These are phyloP conservation scores for Crossaster papposus DNA, from an alignment of 53 echinoderm and acorn worm genomes.

Conservation along the genomic window DNA sequence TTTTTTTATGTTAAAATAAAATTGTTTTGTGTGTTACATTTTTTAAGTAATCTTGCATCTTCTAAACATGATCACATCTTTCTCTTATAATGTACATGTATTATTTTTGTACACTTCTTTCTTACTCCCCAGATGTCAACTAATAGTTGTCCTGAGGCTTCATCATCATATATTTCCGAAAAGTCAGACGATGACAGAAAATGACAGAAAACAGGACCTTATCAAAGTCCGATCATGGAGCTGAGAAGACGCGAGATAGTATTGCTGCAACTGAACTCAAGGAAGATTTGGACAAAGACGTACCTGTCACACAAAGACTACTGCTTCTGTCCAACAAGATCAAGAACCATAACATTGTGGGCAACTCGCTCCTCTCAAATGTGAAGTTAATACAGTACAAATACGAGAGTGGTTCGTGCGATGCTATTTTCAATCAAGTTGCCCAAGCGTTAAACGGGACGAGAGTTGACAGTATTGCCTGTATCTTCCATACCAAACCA, in stretches of 20 bases:
- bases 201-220: conserved; percentile 34
- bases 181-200: background rate
- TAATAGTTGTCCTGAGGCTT: conserved; percentile 38
- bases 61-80: background rate
- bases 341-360: conserved; percentile 79
- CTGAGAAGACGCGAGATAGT: background rate
- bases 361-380: conserved; percentile 73
- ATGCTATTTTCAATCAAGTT: conserved; percentile 72
- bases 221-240: conserved; percentile 27
- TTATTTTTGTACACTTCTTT: no score
- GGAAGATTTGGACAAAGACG: background rate
- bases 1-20: no score
- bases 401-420: conserved; percentile 82
- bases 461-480: conserved; percentile 86
- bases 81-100: no score
- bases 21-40: no score
- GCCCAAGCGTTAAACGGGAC: conserved; percentile 70
- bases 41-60: no score
- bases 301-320: conserved; percentile 49
- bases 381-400: conserved; percentile 96
- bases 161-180: background rate
- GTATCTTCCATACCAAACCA: conserved; percentile 88
- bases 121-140: conserved; percentile 23
- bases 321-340: conserved; percentile 90
- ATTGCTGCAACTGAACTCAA: background rate